Evolutionary conservation across 2,113 vertebrate genomes (phyloP), one percentile per base, ranked within the genome.

Genomic region (Nansenia antarctica): DNA sequence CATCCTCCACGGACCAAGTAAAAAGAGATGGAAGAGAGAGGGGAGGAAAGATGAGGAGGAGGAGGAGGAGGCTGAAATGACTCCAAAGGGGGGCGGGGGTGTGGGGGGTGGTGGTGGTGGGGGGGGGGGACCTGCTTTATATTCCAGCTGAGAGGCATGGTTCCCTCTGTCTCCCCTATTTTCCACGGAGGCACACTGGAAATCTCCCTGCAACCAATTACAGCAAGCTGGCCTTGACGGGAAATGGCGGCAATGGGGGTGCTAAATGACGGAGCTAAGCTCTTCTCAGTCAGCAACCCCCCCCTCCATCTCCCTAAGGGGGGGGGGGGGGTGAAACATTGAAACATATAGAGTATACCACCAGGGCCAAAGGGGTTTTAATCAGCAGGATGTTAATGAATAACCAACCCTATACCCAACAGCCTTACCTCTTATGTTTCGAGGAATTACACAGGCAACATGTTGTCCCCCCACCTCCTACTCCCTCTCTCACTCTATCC

Each of bases 181-280:
- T 59, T 39, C 15, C 9, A 15, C 26, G 4, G 62, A 39, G 18
- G 42, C 42, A 32, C 35, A 63, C 9, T 37, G 67, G 49, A 75
- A 78, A 42, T 12, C 68, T 79, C 61, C 61, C 42, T 62, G 65
- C 60, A 74, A 18, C 60, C 73, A 79, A 74, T 74, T 74, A 74
- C 45, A 15, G 14, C 34, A 62, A 62, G 37, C 55, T 27, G 74
- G 59, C 64, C 81, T 79, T 77, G 67, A 65, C 54, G 27, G 52
- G 26, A 49, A 67, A 65, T 12, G n/a, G 63, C 24, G 14, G 55
- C 63, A 58, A 18, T 5, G 30, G 65, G n/a, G 65, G n/a, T 29
- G 64, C 60, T 64, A 67, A 73, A 72, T 26, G 58, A 31, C 18
- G 63, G 26, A 55, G 49, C 47, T 60, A 20, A 67, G 69, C 57